Evolutionary conservation across 1,140 invertebrate species (phyloP), one percentile per base, ranked within the genome.

Genomic region (Zaprionus taronus): DNA sequence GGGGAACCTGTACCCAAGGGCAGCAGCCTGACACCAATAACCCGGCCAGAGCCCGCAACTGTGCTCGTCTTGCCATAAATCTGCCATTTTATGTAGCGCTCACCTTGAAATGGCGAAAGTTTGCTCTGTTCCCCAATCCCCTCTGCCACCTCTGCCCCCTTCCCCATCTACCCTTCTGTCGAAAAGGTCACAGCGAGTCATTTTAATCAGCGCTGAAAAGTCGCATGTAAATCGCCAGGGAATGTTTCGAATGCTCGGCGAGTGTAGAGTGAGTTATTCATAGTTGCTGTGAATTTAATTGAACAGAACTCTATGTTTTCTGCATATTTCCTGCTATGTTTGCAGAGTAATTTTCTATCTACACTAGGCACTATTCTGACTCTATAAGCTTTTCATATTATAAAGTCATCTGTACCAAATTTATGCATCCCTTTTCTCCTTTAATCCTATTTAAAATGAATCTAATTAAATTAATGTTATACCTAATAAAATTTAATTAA

Each of bases 51-150:
- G 38, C 49, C 3, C 49, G 5, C 36, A n/a, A 11, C 22, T 22
- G 1, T 22, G 57, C 41, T 70, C 20, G 56, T 36, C 24, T 38
- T 53, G 76, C 68, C 76, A 66, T 86, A 86, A 85, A 79, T 78
- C 79, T 83, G 80, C 17, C 55, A 57, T 69, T 87, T 87, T 79
- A 79, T 84, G 22, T 66, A 26, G 55, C 62, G 47, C 47, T 51
- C 53, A 62, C 57, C 72, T 73, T 47, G 58, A 73, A 68, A 73
- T 68, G 64, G 24, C 56, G 22, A 53, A 22, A 53, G 44, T 51
- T 60, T 53, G 14, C 34, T 4, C 47, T 24, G 20, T 14, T 4
- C 4, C 20, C 5, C 38, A 41, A 14, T 41, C 15, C 15, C 15
- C 15, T 6, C 3, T 41, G 14, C 38, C 12, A n/a, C 4, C 38